A percentile compares a stretch with the other conserved stretches of the same genome.
Evolutionary conservation across 1,140 invertebrate genomes (phyloP).

Genomic region (Bombus vancouverensis): DNA sequence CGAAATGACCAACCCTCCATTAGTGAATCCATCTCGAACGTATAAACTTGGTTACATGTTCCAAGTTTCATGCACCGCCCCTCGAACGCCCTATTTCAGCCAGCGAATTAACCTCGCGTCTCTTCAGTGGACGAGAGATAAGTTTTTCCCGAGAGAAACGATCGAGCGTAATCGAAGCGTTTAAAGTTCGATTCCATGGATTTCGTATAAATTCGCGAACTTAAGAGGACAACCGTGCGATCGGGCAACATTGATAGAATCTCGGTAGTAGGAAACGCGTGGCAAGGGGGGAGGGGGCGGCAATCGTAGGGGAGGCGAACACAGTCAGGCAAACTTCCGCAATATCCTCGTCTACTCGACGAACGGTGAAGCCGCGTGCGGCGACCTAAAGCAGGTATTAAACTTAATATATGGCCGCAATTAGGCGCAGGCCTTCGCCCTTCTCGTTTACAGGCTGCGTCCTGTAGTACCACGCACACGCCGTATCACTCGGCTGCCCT

Average conservation of each 20-base stretch:
- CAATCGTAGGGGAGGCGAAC: background rate
- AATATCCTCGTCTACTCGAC: conserved; percentile 72
- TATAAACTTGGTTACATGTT: background rate
- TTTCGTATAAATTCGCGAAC: conserved; percentile 39
- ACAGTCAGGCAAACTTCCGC: conserved; percentile 72
- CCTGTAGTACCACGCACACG: background rate
- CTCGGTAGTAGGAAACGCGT: background rate
- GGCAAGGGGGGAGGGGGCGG: background rate
- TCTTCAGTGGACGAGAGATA: background rate
- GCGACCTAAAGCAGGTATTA: conserved; percentile 77
- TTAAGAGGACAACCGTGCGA: background rate
- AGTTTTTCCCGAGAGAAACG: conserved; percentile 1
- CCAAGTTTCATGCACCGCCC: background rate
- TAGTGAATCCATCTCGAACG: conserved; percentile 5
- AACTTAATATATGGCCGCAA: conserved; percentile 81
- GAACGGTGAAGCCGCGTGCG: conserved; percentile 56
- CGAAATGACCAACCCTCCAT: background rate
- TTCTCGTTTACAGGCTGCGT: conserved; percentile 29
- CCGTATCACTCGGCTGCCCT: conserved; percentile 26
- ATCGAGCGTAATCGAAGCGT: conserved; percentile 20
- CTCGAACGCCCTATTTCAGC: background rate
- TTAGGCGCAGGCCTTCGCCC: conserved; percentile 76
- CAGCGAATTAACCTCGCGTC: background rate
- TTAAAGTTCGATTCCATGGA: conserved; percentile 38
- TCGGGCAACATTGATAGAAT: conserved; percentile 29